Evolutionary conservation across 2,113 vertebrate genomes (phyloP).

Genomic region (Leptobrachium ailaonicum): DNA sequence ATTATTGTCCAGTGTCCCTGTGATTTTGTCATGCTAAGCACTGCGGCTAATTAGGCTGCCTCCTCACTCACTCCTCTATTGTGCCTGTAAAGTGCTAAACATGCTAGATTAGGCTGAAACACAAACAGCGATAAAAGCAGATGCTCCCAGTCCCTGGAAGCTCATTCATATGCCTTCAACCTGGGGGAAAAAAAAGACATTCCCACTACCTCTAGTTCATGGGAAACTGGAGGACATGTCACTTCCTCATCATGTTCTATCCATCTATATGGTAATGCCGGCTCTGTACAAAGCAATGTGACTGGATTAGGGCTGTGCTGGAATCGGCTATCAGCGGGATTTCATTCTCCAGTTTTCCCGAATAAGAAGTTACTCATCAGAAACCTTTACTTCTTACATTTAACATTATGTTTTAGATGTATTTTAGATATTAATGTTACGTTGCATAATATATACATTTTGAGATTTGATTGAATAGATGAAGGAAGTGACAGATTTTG

Average conservation of each 20-base stretch:
- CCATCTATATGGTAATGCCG: background rate
- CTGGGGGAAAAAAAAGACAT: background rate
- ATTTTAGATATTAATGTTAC: no score
- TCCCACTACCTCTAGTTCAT: background rate
- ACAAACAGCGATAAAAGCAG: constrained; percentile 4
- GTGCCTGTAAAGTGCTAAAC: constrained; percentile 14
- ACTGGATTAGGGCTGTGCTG: background rate
- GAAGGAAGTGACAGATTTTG: no score
- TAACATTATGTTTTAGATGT: no score
- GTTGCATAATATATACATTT: no score
- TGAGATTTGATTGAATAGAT: no score
- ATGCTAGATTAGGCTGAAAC: background rate
- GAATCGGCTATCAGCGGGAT: no score
- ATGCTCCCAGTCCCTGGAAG: constrained; percentile 1
- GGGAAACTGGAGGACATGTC: background rate
- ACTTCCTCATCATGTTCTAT: background rate
- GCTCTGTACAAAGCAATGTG: background rate
- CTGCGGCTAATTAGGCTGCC: constrained; percentile 7
- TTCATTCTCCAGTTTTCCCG: no score
- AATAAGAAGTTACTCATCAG: no score
- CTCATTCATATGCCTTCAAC: background rate
- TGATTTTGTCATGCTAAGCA: constrained; percentile 16
- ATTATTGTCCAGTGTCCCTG: constrained; percentile 19
- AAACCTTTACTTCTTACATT: no score
- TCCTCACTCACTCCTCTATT: constrained; percentile 8